These are phyloP conservation scores for Drosophila glabriapex DNA, from an alignment of 2,888 invertebrate genomes.

Conservation along the genomic window DNA sequence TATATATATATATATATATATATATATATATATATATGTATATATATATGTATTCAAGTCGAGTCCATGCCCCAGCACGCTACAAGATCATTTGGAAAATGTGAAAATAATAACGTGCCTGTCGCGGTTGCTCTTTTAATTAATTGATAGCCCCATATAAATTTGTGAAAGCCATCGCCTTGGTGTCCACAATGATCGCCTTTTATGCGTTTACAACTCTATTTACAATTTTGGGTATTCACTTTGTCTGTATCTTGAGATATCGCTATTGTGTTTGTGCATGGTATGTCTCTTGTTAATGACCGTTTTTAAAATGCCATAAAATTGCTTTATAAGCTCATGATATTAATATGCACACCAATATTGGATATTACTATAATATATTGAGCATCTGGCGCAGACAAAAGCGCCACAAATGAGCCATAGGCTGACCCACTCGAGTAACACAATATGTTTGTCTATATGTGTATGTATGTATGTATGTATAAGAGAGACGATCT, in stretches of 20 bases:
- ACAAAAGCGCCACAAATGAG: constrained; percentile 73
- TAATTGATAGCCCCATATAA: constrained; percentile 78
- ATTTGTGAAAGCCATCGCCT: constrained; percentile 81
- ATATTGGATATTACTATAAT: constrained; percentile 81
- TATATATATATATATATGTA: background rate
- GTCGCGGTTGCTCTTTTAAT: constrained; percentile 57
- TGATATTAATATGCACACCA: constrained; percentile 80
- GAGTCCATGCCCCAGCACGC: constrained; percentile 3
- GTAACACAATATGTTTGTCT: constrained; percentile 13
- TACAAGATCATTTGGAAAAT: constrained; percentile 48
- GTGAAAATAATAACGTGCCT: constrained; percentile 58
- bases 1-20: too few relatives aligned
- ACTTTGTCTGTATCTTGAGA: constrained; percentile 24
- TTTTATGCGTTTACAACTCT: constrained; percentile 79
- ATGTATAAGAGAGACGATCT: constrained; percentile 42
- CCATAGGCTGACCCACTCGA: constrained; percentile 14
- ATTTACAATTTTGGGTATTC: constrained; percentile 68
- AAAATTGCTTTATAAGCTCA: constrained; percentile 78
- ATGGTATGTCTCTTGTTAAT: constrained; percentile 71
- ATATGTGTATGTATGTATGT: constrained; percentile 15
- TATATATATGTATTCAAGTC: background rate
- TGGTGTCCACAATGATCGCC: constrained; percentile 65
- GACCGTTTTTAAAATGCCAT: constrained; percentile 80
- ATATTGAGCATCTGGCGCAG: constrained; percentile 74
- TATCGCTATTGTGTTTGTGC: constrained; percentile 75